Evolutionary conservation across 2,113 vertebrate genomes (phyloP), one percentile per base, ranked within the genome.

Genomic region (Mobula birostris): DNA sequence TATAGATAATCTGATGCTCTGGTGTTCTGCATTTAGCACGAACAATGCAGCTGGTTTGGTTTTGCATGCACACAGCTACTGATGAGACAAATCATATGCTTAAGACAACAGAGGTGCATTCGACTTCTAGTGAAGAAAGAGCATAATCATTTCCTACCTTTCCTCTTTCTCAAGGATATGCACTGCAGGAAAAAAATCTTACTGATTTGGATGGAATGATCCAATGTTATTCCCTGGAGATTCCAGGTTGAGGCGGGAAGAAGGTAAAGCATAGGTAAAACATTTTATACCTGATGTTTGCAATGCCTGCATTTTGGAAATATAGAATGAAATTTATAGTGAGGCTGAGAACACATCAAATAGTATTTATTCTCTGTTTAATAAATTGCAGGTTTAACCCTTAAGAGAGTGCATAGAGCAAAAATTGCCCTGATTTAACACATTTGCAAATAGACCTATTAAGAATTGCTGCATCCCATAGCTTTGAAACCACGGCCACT

Each of bases 101-200:
- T 90, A 66, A 90, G 29, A 90, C 85, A 90, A 90, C 12, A 66
- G 85, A 90, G 85, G 61, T 90, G 85, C 61, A 29, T 48, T 72
- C 24, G 70, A 48, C 5, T 92, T 7, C 29, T 74, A 14, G 91
- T 72, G 70, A 93, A 21, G 3, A 93, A 74, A 93, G 68, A 93
- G 11, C 21, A 15, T 72, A 93, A 74, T 93, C 72, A 74, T 93
- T 93, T 93, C 91, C 91, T 93, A 93, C 70, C 91, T 93, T 93
- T 93, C 12, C 24, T 74, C 36, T 74, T 93, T 93, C 66, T 74
- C 36, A 93, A 76, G 91, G 91, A 93, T 93, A 76, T 40, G 36
- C 68, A 56, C 40, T 48, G 40, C 68, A 76, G 90, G 48, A 48
- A 48, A 74, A 68, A 93, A 74, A 27, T 93, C 68, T 93, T 56